These are phyloP conservation scores for Xenus cinereus DNA, from an alignment of 2,113 vertebrate genomes.

Conservation along the genomic window DNA sequence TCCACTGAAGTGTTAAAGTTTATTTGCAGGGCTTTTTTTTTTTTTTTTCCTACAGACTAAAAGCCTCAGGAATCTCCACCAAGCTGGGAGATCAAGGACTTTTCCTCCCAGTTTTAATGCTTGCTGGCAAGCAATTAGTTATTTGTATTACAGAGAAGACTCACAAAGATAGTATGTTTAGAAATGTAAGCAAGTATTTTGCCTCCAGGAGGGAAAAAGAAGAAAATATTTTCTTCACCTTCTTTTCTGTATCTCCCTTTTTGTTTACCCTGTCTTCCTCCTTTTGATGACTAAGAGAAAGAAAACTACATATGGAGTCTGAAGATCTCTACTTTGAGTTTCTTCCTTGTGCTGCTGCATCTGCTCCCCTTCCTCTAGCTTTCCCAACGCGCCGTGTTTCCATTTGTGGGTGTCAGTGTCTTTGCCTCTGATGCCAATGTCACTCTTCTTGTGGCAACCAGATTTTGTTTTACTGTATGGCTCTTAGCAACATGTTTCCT, in stretches of 20 bases:
- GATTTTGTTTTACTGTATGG: constrained; percentile 73
- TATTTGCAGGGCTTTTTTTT: background rate
- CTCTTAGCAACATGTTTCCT: constrained; percentile 72
- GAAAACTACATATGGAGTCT: constrained; percentile 20
- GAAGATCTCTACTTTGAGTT: constrained; percentile 12
- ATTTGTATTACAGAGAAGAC: constrained; percentile 25
- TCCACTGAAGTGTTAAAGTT: constrained; percentile 19
- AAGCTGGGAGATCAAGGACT: constrained; percentile 48
- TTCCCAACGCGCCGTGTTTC: background rate
- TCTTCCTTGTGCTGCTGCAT: constrained; percentile 54
- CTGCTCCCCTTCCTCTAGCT: constrained; percentile 55
- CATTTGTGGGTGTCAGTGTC: constrained; percentile 44
- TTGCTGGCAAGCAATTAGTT: constrained; percentile 35
- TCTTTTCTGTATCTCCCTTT: constrained; percentile 4
- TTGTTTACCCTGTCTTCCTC: constrained; percentile 1
- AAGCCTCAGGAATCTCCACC: constrained; percentile 14
- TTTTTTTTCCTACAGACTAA: background rate
- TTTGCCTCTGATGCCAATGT: constrained; percentile 61
- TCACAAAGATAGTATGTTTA: background rate
- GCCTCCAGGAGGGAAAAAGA: background rate
- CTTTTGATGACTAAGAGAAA: constrained; percentile 36
- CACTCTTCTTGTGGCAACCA: constrained; percentile 59
- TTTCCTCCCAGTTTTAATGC: background rate
- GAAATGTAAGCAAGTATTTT: constrained; percentile 29
- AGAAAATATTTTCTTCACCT: constrained; percentile 45